Base-by-base conservation (phyloP, 2,888 invertebrate species). In the Amiota minor region DNA sequence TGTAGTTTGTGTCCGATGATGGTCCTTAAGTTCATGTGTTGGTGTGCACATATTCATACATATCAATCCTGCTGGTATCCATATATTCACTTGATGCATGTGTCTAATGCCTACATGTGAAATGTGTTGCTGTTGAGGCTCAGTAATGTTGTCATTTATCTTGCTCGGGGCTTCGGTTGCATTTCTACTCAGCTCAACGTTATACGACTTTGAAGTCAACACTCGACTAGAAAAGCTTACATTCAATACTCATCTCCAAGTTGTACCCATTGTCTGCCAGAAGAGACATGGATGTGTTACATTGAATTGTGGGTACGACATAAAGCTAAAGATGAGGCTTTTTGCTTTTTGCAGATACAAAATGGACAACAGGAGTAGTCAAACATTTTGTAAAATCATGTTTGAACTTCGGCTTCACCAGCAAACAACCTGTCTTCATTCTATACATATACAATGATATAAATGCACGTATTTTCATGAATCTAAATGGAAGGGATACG, bases 141-240 rank as follows among this genome's bases (percentile, higher is more conserved):
- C 83, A 85, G 83, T 84, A 80, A 76, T 84, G 85, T 77, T 84
- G 85, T 81, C 85, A 83, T 83, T 83, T 83, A 83, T 83, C 83
- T 83, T 83, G 20, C 56, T 56, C 18, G n/a, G n/a, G n/a, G n/a
- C n/a, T n/a, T n/a, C n/a, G n/a, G n/a, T n/a, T n/a, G n/a, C n/a
- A 16, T 10, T 16, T 18, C 16, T 56, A 8, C 56, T 56, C 1
- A 16, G 18, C 18, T 16, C 4, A 50, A 14, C 50, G n/a, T n/a
- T n/a, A n/a, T n/a, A 23, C 3, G 23, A 23, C 23, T 23, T 23
- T 3, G 23, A 23, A 23, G 2, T 23, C 23, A 23, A 23, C 23
- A 23, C 23, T 16, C 18, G 18, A 56, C 56, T 18, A 1, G 1
- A n/a, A 9, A 9, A 9, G 2, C 9, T 6, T 55, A 1, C 2